These are phyloP conservation scores for Xestia xanthographa DNA, from an alignment of 2,888 invertebrate species.

Conservation along the genomic window DNA sequence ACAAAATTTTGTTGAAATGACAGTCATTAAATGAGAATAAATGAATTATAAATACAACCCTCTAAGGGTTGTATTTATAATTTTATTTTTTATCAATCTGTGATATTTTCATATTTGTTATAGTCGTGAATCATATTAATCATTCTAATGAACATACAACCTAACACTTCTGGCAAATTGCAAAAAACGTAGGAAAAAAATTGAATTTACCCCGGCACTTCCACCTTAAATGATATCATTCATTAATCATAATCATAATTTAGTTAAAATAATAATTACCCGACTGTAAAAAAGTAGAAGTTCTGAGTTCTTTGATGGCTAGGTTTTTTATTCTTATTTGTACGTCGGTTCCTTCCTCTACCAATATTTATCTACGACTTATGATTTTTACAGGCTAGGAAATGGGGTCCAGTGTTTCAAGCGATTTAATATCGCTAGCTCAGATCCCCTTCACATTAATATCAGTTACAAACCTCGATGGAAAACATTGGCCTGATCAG, in stretches of 20 bases:
- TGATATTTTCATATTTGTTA: too few species aligned
- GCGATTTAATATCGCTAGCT: not conserved
- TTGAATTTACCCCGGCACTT: too few species aligned
- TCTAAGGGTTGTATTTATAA: too few species aligned
- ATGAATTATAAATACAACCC: too few species aligned
- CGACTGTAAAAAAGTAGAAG: not conserved
- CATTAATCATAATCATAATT: not conserved
- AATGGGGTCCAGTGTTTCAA: constrained; percentile 32
- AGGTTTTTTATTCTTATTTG: not conserved
- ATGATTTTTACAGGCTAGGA: not conserved
- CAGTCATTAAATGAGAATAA: too few species aligned
- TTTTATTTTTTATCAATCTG: too few species aligned
- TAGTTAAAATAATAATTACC: not conserved
- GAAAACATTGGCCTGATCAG: constrained; percentile 15
- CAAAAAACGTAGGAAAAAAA: too few species aligned
- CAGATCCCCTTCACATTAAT: constrained; percentile 7
- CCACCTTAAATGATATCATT: not conserved
- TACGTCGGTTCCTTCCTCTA: too few species aligned
- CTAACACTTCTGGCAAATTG: too few species aligned
- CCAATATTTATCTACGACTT: not conserved
- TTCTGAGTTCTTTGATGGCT: not conserved
- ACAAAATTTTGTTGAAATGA: too few species aligned
- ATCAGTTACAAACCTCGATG: not conserved
- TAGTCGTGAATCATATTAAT: too few species aligned
- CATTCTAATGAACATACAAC: too few species aligned